Evolutionary conservation across 2,888 invertebrate species (phyloP).

Genomic region (Pasiphila rectangulata): DNA sequence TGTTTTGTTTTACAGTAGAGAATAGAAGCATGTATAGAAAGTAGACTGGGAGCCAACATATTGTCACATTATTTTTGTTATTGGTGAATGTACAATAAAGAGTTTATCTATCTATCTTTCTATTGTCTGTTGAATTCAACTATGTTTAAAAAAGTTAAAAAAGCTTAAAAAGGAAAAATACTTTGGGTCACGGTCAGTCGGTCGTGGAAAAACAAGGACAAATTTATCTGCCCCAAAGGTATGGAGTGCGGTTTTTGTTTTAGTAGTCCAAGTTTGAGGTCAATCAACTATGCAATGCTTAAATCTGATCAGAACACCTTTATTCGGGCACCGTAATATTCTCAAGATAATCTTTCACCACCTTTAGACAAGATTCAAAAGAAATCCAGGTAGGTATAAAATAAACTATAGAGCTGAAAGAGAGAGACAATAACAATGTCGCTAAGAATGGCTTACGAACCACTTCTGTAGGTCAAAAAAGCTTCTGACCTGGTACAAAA

Average conservation of each 20-base stretch:
- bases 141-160: neutral
- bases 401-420: neutral
- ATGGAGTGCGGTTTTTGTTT: neutral
- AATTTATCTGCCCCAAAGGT: neutral
- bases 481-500: conserved; percentile 12
- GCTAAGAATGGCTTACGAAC: conserved; percentile 3
- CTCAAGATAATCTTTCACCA: too few species aligned
- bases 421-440: neutral
- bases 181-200: neutral
- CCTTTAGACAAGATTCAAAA: too few species aligned
- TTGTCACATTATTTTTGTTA: too few species aligned
- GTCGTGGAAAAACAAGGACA: neutral
- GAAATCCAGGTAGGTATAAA: neutral
- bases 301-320: too few species aligned
- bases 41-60: neutral
- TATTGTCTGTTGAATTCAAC: too few species aligned
- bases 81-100: too few species aligned
- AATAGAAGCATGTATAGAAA: neutral
- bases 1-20: neutral
- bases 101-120: too few species aligned
- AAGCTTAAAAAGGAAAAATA: neutral
- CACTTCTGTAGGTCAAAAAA: conserved; percentile 9
- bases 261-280: neutral
- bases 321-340: too few species aligned
- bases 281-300: neutral